A percentile compares a stretch with the other conserved stretches of the same genome.
Evolutionary conservation across 2,113 vertebrate genomes (phyloP).

Genomic region (Brachyistius frenatus): DNA sequence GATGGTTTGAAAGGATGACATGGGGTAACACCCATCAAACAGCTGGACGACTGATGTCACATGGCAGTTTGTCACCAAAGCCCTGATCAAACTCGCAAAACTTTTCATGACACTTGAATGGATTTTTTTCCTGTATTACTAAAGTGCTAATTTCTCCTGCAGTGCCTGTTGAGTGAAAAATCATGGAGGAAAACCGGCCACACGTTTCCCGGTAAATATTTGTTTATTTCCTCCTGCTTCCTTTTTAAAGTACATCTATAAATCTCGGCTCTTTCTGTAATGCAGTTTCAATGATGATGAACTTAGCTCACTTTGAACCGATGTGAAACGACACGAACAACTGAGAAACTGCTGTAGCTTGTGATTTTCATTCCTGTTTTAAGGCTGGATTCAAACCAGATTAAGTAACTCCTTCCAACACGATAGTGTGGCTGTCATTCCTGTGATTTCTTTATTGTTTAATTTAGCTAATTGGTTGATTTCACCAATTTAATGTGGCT

Average conservation of each 20-base stretch:
- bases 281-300: slow-evolving; percentile 82
- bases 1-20: slow-evolving; percentile 80
- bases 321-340: slow-evolving; percentile 83
- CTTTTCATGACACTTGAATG: accelerated
- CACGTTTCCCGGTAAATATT: neutral
- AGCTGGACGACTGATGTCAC: slow-evolving; percentile 72
- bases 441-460: too few relatives aligned
- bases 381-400: too few relatives aligned
- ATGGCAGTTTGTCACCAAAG: slow-evolving; percentile 83
- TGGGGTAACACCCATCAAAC: slow-evolving; percentile 59
- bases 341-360: slow-evolving; percentile 77
- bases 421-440: too few relatives aligned
- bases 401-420: too few relatives aligned
- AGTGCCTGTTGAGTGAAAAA: accelerated
- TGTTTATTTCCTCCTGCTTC: accelerated
- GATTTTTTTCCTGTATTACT: neutral
- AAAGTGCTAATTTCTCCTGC: accelerated
- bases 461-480: too few relatives aligned
- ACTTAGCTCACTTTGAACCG: slow-evolving; percentile 88
- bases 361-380: too few relatives aligned
- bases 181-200: accelerated
- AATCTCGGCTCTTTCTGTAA: too few relatives aligned
- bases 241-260: neutral
- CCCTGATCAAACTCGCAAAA: slow-evolving; percentile 70
- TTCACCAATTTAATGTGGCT: too few relatives aligned